Conservation (phyloP, 2,888 invertebrate species). For the Eumacrocentrus americanus region DNA sequence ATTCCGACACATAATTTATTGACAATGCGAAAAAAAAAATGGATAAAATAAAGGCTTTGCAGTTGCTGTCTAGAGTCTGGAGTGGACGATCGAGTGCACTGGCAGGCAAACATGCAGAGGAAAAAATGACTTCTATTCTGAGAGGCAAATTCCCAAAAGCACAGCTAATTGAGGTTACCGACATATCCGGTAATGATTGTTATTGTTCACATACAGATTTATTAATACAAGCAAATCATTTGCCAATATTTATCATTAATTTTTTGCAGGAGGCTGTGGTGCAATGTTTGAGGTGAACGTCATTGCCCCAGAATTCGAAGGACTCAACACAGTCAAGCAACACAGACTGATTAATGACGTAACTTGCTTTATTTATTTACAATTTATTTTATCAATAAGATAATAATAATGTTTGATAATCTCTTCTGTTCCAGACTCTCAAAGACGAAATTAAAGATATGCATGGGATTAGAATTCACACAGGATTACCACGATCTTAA, state of each 20-base stretch:
- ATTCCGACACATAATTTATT: neutral
- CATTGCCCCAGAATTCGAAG: constrained; percentile 73
- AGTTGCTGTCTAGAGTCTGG: constrained; percentile 59
- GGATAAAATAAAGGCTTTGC: constrained; percentile 55
- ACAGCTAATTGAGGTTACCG: constrained; percentile 69
- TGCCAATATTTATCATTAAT: neutral
- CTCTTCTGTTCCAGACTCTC: constrained; percentile 66
- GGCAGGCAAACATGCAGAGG: constrained; percentile 55
- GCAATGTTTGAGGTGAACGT: constrained; percentile 80
- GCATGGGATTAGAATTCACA: constrained; percentile 83
- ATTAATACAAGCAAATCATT: too few relatives aligned
- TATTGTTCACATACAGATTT: neutral
- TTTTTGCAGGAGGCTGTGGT: constrained; percentile 73
- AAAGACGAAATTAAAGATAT: constrained; percentile 81
- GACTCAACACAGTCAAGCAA: constrained; percentile 74
- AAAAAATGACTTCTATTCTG: constrained; percentile 61
- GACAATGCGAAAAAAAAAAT: constrained; percentile 42
- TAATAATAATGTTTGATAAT: too few relatives aligned
- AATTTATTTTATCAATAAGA: too few relatives aligned
- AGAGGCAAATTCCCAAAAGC: constrained; percentile 67
- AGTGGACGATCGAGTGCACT: constrained; percentile 51
- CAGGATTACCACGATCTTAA: constrained; percentile 56
- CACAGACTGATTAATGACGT: constrained; percentile 75
- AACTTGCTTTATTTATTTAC: constrained; percentile 31
- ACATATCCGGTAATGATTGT: constrained; percentile 69